Percentiles rank a stretch among this genome's conserved stretches.
Evolutionary conservation across 2,113 vertebrate species (phyloP).

Genomic region (Trogon melanurus): DNA sequence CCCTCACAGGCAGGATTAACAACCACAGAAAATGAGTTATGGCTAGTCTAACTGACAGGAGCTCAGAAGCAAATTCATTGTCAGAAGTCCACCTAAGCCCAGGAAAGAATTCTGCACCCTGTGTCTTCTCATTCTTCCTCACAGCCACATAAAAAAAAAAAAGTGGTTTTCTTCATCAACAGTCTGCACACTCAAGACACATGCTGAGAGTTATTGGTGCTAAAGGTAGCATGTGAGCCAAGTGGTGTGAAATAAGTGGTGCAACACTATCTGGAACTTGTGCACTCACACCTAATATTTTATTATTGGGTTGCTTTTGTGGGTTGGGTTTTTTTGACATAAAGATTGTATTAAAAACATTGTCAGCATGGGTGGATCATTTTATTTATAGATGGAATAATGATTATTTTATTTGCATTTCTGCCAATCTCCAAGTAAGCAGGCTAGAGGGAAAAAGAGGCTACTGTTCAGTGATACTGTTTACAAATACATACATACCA

Average conservation of each 20-base stretch:
- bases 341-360: neutral
- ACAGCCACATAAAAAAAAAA: neutral
- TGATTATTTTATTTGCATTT: neutral
- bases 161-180: neutral
- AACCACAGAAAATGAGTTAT: conserved; percentile 54
- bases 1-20: conserved; percentile 58
- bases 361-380: neutral
- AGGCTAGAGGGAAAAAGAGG: neutral
- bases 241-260: neutral
- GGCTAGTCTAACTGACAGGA: conserved; percentile 29
- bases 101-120: neutral
- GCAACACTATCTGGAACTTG: neutral
- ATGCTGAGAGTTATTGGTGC: neutral
- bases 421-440: neutral
- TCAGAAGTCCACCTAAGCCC: conserved; percentile 47
- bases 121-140: neutral
- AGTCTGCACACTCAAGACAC: neutral
- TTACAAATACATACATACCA: neutral
- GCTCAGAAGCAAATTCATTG: conserved; percentile 45
- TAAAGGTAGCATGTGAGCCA: neutral
- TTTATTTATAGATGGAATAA: neutral
- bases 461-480: neutral
- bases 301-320: no score
- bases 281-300: fast-evolving
- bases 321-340: neutral